Base-by-base conservation (phyloP, 2,797 vertebrate genomes). In the Cirrhinus mrigala region DNA sequence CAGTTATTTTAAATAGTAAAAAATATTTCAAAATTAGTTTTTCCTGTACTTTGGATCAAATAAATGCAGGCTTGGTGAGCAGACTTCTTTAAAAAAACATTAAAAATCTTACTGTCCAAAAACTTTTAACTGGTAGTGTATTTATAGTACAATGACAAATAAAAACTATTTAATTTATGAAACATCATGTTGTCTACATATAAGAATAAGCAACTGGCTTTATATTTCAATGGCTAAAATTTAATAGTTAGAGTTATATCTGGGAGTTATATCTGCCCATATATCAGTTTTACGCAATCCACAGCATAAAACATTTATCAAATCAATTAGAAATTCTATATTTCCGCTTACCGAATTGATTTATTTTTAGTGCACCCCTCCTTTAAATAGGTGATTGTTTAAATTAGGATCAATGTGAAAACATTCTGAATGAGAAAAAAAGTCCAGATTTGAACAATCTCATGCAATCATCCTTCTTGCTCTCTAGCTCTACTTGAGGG, bases 401-500 rank as follows among this genome's bases (percentile, higher is more conserved):
- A 48, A 71, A 71, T 48, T 12, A 60, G 8, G 58, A 24, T 60
- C 1, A 24, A 60, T 60, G 22, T n/a, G n/a, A 68, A 37, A 18
- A 68, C 12, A 37, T 54, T 56, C 69, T 27, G 3, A 33, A 33
- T 33, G 33, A 33, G 33, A 33, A 33, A 33, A 33, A 33, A 33
- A 33, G 33, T 33, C 33, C 33, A 33, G 3, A 33, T 33, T 33
- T n/a, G n/a, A n/a, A n/a, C n/a, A n/a, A 77, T 76, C 11, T 15
- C 6, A 66, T 37, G 1, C 20, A 76, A 22, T 54, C 10, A 20
- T 76, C 29, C 5, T 22, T 56, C 3, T 56, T 37, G 27, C 76
- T 18, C n/a, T 79, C 15, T 40, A 20, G 70, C 66, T 79, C 14
- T 44, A 77, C 78, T 73, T 18, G 22, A 82, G 79, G 50, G 24